Evolutionary conservation across 2,797 vertebrate species (phyloP), one percentile per base, ranked within the genome.

Genomic region (Alfaro cultratus): DNA sequence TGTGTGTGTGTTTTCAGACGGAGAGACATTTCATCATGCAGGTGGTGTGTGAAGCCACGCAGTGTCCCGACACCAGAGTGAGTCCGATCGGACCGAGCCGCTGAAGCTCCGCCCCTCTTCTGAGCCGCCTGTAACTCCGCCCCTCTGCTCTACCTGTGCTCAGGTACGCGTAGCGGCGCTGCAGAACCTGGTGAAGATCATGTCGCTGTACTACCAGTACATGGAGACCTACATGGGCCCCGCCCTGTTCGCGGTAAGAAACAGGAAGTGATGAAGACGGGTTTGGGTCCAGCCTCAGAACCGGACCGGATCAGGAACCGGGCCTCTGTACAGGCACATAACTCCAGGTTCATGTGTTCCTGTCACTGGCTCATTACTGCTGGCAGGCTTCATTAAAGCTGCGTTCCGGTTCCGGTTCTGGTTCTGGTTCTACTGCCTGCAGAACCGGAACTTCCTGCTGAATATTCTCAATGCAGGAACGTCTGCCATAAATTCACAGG

Each of bases 11-110:
- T 87, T 88, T 93, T 3, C 89, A 99, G 98, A 97, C 97, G 43
- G 98, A 99, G 96, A 96, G 98, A 91, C 98, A 99, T 95, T 99
- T 99, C 97, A 99, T 99, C 95, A 99, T 99, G 98, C 98, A 99
- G 94, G 98, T 99, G 80, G 98, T 99, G 57, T 99, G 98, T 94
- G 98, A 99, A 95, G 98, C 98, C 16, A 99, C 98, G 0, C 98
- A 99, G 94, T 99, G 98, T 94, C 98, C 97, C 0, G 98, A 99
- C 90, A 99, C 96, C 43, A 96, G 98, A 95, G 98, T 99, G 93
- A 97, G 97, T 96, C 53, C 16, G 7, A 4, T 9, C 39, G 29
- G 55, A 75, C 10, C 76, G 1, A 10, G 23, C 49, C 36, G 49
- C 4, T 29, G 8, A 11, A 36, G 9, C 45, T 21, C 36, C 53